Conservation (phyloP, 2,113 vertebrate genomes). For the Actenoides lindsayi region DNA sequence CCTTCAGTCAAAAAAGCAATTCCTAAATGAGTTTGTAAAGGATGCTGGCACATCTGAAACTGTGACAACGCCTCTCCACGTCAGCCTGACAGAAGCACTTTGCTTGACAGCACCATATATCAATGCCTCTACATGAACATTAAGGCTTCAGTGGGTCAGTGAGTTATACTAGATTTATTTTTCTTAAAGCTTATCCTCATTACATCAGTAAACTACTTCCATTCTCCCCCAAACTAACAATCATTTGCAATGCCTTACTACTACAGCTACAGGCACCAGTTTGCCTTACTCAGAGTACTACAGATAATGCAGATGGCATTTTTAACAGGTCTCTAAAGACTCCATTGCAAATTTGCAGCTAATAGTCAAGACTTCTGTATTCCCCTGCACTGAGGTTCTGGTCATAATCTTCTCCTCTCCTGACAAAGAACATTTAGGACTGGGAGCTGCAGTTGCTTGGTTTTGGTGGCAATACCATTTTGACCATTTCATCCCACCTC, state of each 20-base stretch:
- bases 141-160: conserved; percentile 33
- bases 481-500: background rate
- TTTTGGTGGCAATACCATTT: background rate
- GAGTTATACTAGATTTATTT: background rate
- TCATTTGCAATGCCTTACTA: background rate
- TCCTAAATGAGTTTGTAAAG: background rate
- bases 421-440: background rate
- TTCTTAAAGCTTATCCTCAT: background rate
- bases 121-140: background rate
- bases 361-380: background rate
- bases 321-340: background rate
- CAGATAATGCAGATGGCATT: background rate
- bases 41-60: background rate
- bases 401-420: background rate
- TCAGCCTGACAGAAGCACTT: background rate
- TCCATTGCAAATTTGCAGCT: background rate
- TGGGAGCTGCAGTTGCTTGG: background rate
- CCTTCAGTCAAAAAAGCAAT: background rate
- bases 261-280: background rate
- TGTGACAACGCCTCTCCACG: background rate
- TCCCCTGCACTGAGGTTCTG: background rate
- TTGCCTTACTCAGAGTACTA: background rate
- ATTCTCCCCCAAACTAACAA: background rate
- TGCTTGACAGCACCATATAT: background rate
- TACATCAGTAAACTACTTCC: background rate